A percentile compares a stretch with the other conserved stretches of the same genome.
Evolutionary conservation across 1,140 invertebrate species (phyloP).

Genomic region (Dolichoris vasculosae): DNA sequence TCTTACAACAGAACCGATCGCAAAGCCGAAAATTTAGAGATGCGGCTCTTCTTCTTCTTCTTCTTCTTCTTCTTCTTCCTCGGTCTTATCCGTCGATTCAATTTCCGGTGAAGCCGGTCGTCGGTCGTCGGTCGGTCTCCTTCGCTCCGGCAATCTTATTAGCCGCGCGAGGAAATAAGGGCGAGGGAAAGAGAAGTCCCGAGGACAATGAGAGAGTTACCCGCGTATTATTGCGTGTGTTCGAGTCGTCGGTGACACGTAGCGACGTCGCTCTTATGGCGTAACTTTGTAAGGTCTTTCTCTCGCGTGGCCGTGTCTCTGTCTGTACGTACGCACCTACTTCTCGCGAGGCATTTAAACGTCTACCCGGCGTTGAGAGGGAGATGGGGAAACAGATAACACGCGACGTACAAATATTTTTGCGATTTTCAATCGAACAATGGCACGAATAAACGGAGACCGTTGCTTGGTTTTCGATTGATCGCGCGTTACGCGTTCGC

Average conservation of each 20-base stretch:
- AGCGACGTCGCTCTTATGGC: slow-evolving; percentile 23
- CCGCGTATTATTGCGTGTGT: not conserved
- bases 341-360: not conserved
- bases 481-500: no score
- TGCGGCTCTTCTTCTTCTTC: no score
- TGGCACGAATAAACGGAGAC: no score
- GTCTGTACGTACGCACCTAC: no score
- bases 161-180: not conserved
- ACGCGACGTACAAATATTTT: not conserved
- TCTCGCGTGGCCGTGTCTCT: not conserved
- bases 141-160: not conserved
- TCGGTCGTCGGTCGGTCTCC: no score
- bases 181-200: not conserved
- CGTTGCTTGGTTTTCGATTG: no score
- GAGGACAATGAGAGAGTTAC: not conserved
- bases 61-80: no score
- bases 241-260: not conserved
- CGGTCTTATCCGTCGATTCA: not conserved
- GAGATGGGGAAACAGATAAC: not conserved
- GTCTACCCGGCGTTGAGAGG: not conserved
- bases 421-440: not conserved
- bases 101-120: not conserved
- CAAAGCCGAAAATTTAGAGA: no score
- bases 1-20: no score
- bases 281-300: not conserved